Evolutionary conservation across 2,113 vertebrate genomes (phyloP).

Genomic region (Emydocephalus ijimae): DNA sequence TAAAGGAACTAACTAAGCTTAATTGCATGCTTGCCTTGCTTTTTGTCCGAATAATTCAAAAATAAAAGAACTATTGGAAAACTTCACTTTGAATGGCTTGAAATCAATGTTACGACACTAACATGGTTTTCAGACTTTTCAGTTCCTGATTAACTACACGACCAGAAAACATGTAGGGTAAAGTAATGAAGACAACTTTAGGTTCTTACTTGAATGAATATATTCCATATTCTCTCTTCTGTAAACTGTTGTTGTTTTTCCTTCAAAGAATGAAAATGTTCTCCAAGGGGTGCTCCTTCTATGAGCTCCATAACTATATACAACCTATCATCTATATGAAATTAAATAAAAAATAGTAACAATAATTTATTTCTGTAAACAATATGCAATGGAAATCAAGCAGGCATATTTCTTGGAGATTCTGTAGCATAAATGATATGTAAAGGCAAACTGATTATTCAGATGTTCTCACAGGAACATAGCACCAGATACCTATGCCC

Average conservation of each 20-base stretch:
- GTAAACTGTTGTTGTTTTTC: slow-evolving; percentile 83
- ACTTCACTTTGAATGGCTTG: too few relatives aligned
- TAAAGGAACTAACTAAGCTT: too few relatives aligned
- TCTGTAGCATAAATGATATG: background rate
- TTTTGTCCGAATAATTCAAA: too few relatives aligned
- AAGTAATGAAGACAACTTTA: background rate
- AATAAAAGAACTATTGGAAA: too few relatives aligned
- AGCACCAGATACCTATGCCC: background rate
- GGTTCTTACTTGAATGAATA: slow-evolving; percentile 84
- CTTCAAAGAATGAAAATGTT: slow-evolving; percentile 84
- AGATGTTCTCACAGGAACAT: background rate
- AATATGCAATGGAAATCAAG: background rate
- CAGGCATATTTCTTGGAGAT: background rate
- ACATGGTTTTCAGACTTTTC: background rate
- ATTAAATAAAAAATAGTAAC: slow-evolving; percentile 4
- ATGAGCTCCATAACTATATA: slow-evolving; percentile 92
- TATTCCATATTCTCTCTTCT: slow-evolving; percentile 85
- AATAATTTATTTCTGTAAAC: slow-evolving; percentile 7
- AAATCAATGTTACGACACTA: too few relatives aligned
- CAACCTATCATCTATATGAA: slow-evolving; percentile 75
- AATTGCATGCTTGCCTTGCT: too few relatives aligned
- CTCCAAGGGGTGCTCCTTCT: slow-evolving; percentile 79
- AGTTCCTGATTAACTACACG: background rate
- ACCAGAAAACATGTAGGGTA: slow-evolving; percentile 1
- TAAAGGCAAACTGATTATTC: background rate